Conservation (phyloP, 1,140 invertebrate genomes). For the Plodia interpunctella region DNA sequence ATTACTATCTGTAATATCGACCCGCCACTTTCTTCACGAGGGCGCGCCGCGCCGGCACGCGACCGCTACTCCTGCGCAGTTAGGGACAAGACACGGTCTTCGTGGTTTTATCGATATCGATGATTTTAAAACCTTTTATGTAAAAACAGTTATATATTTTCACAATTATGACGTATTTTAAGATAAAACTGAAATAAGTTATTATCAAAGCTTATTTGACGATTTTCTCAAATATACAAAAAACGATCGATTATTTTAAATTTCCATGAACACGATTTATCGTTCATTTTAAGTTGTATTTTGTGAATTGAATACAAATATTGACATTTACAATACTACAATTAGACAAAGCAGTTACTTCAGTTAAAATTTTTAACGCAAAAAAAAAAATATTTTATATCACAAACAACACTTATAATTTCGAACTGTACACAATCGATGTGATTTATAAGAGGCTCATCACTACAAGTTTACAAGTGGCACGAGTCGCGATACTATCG, state of each 20-base stretch:
- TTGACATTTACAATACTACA: no score
- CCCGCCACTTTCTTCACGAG: conserved; percentile 47
- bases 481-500: conserved; percentile 59
- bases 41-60: conserved; percentile 49
- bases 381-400: no score
- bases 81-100: conserved; percentile 22
- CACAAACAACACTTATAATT: no score
- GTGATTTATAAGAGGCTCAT: conserved; percentile 14
- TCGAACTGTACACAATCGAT: not conserved
- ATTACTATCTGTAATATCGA: conserved; percentile 11
- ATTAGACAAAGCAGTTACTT: no score
- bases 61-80: conserved; percentile 50
- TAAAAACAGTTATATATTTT: no score
- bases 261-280: no score
- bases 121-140: not conserved
- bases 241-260: no score
- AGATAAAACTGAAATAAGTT: no score
- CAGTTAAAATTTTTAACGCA: no score
- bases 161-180: no score
- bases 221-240: not conserved
- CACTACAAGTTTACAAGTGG: conserved; percentile 55
- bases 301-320: no score
- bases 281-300: no score
- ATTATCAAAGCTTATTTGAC: not conserved
- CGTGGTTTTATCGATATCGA: not conserved